phyloP scores from a whole-genome alignment of 2,113 vertebrate species.

The Hippocampus zosterae region DNA sequence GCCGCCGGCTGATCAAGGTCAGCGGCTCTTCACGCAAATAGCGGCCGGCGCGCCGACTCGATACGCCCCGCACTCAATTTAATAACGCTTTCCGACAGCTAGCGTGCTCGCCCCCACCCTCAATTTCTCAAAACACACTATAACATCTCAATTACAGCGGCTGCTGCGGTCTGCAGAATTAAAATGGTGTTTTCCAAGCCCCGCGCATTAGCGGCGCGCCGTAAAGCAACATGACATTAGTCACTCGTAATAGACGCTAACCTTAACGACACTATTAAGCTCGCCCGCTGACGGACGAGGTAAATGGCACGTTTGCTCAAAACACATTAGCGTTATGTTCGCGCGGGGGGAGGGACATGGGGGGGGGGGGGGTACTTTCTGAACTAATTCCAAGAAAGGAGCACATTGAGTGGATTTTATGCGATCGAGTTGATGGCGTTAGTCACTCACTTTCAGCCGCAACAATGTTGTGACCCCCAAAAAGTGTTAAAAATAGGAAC shows the following conservation, averaged over 20 bases:
- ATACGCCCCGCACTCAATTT: conserved; percentile 58
- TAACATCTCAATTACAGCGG: conserved; percentile 50
- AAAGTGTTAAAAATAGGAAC: too few species aligned
- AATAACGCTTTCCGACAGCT: conserved; percentile 46
- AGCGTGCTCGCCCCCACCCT: conserved; percentile 11
- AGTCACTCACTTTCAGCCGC: background rate
- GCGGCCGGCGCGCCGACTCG: conserved; percentile 14
- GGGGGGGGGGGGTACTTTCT: background rate
- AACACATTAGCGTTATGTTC: background rate
- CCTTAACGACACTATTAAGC: conserved; percentile 15
- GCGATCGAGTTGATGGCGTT: background rate
- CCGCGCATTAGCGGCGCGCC: conserved; percentile 20
- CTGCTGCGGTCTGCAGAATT: conserved; percentile 30
- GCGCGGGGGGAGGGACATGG: too few species aligned
- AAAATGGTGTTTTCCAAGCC: conserved; percentile 31
- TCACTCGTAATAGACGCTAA: conserved; percentile 7
- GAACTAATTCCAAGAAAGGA: background rate
- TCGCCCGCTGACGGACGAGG: background rate
- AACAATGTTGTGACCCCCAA: too few species aligned
- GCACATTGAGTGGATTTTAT: background rate
- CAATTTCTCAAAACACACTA: conserved; percentile 30
- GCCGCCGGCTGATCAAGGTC: conserved; percentile 54
- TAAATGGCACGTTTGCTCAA: conserved; percentile 8
- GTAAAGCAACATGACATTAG: conserved; percentile 2
- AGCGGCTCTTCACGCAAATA: conserved; percentile 49